Conservation (phyloP, 2,113 vertebrate genomes). For the Heloderma charlesbogerti region DNA sequence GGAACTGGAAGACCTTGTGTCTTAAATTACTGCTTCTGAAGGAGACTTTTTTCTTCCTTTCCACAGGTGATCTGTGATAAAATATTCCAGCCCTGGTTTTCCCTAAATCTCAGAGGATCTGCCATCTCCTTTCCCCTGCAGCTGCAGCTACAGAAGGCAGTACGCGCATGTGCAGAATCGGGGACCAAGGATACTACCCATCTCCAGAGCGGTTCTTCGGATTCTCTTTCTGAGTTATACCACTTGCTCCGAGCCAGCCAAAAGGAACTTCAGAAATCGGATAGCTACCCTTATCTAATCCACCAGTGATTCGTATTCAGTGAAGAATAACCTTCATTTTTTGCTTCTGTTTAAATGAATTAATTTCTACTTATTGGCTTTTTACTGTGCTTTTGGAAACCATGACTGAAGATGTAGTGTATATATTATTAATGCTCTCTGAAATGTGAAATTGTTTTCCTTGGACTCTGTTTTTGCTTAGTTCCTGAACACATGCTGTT, state of each 20-base stretch:
- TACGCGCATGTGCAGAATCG: conserved; percentile 85
- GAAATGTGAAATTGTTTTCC: conserved; percentile 30
- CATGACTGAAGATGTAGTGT: conserved; percentile 30
- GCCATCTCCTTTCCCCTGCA: conserved; percentile 80
- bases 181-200: neutral
- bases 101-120: conserved; percentile 74
- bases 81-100: conserved; percentile 94
- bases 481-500: neutral
- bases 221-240: conserved; percentile 81
- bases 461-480: neutral
- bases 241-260: conserved; percentile 81
- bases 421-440: neutral
- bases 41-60: conserved; percentile 21
- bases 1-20: neutral
- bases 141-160: conserved; percentile 84
- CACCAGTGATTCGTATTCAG: rapidly evolving
- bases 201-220: conserved; percentile 48
- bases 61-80: conserved; percentile 96
- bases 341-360: neutral
- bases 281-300: neutral
- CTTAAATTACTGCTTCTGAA: neutral
- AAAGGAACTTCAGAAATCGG: conserved; percentile 60
- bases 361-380: conserved; percentile 20
- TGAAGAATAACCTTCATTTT: neutral
- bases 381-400: conserved; percentile 30